These are phyloP conservation scores for Holacanthella duospinosa DNA, from an alignment of 2,888 invertebrate genomes.

Conservation along the genomic window DNA sequence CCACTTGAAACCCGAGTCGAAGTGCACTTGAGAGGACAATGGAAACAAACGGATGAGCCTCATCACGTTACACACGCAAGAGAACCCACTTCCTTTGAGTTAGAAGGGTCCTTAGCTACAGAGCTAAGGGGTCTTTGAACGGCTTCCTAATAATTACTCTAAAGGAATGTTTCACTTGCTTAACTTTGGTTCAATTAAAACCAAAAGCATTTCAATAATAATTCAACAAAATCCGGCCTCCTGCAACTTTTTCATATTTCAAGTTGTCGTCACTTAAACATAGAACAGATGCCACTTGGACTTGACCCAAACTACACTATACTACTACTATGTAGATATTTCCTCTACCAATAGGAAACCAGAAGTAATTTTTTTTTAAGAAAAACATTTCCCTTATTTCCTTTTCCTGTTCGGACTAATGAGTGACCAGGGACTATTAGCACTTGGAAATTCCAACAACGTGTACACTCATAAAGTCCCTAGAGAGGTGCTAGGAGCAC, in stretches of 20 bases:
- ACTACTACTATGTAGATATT: no score
- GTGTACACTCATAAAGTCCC: no score
- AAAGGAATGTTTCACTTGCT: neutral
- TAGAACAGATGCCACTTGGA: neutral
- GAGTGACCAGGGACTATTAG: slow-evolving; percentile 2
- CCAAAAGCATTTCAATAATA: neutral
- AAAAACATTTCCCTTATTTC: neutral
- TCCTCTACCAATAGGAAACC: neutral
- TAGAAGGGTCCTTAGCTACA: neutral
- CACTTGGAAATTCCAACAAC: neutral
- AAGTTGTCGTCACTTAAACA: neutral
- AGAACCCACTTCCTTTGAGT: neutral
- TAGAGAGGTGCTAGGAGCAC: no score
- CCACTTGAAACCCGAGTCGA: neutral
- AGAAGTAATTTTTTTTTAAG: neutral
- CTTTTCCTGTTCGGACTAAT: slow-evolving; percentile 1
- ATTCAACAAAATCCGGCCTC: neutral
- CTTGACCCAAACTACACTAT: neutral
- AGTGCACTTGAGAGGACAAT: slow-evolving; percentile 2
- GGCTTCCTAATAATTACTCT: neutral
- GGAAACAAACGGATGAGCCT: slow-evolving; percentile 5
- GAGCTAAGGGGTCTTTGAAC: neutral
- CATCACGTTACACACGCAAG: slow-evolving; percentile 6
- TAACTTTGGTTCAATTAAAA: neutral
- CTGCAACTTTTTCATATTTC: neutral